phyloP scores from a whole-genome alignment of 2,113 vertebrate species.

The Pseudonaja textilis region DNA sequence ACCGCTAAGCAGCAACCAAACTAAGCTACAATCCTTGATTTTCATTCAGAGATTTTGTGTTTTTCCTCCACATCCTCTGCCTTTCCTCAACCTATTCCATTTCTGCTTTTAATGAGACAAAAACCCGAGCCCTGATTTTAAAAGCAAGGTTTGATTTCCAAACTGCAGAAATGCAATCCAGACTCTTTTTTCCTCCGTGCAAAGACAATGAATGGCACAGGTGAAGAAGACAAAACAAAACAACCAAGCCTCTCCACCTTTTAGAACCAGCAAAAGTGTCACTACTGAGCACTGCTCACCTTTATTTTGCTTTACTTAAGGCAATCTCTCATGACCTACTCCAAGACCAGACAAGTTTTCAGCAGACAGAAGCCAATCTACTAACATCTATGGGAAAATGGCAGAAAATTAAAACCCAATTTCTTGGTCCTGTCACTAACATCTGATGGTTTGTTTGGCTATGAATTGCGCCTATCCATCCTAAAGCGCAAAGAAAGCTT shows the following conservation, averaged over 20 bases:
- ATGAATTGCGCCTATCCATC: neutral
- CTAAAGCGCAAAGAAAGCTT: neutral
- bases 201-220: neutral
- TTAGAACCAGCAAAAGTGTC: neutral
- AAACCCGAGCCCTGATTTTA: constrained; percentile 24
- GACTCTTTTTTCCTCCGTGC: neutral
- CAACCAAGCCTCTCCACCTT: neutral
- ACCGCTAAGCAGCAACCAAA: neutral
- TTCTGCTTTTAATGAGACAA: constrained; percentile 12
- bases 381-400: neutral
- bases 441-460: neutral
- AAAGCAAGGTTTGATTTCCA: constrained; percentile 2
- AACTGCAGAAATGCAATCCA: neutral
- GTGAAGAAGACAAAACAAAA: neutral
- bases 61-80: neutral
- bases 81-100: neutral
- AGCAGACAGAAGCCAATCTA: neutral
- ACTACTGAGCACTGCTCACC: neutral
- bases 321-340: neutral
- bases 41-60: constrained; percentile 16
- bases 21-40: neutral
- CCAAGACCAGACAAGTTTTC: neutral
- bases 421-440: neutral
- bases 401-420: neutral
- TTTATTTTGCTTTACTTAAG: neutral